phyloP scores from a whole-genome alignment of 2,113 vertebrate species.

The Hipposideros armiger region DNA sequence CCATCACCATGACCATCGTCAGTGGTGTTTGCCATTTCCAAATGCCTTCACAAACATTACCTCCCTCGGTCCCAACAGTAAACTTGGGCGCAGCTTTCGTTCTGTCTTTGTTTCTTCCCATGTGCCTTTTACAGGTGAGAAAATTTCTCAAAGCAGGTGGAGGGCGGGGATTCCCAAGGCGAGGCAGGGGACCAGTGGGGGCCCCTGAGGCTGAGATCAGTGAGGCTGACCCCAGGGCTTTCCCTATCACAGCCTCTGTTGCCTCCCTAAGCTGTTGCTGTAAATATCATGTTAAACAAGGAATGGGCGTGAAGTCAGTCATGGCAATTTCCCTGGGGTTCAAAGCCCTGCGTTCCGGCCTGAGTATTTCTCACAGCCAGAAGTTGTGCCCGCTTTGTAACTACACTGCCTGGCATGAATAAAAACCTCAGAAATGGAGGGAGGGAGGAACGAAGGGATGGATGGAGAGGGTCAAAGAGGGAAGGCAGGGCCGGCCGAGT shows the following conservation, averaged over 20 bases:
- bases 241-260: background rate
- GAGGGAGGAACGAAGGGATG: fast-evolving
- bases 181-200: background rate
- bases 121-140: background rate
- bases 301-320: background rate
- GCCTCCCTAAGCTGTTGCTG: background rate
- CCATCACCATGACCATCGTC: background rate
- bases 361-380: background rate
- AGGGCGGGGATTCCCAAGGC: fast-evolving
- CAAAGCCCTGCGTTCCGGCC: background rate
- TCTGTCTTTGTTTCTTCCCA: background rate
- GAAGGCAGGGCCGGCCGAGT: too few species aligned
- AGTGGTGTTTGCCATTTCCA: background rate
- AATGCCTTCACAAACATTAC: background rate
- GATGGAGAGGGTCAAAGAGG: too few species aligned
- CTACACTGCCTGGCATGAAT: background rate
- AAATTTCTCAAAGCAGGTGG: background rate
- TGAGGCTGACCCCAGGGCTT: background rate
- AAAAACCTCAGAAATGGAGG: background rate
- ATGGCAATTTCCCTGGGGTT: background rate
- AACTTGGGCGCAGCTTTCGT: background rate
- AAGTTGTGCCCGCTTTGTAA: background rate
- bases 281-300: background rate
- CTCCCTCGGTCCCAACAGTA: background rate
- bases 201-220: background rate